phyloP scores from a whole-genome alignment of 1,140 invertebrate genomes.

The Drosophila tristis region DNA sequence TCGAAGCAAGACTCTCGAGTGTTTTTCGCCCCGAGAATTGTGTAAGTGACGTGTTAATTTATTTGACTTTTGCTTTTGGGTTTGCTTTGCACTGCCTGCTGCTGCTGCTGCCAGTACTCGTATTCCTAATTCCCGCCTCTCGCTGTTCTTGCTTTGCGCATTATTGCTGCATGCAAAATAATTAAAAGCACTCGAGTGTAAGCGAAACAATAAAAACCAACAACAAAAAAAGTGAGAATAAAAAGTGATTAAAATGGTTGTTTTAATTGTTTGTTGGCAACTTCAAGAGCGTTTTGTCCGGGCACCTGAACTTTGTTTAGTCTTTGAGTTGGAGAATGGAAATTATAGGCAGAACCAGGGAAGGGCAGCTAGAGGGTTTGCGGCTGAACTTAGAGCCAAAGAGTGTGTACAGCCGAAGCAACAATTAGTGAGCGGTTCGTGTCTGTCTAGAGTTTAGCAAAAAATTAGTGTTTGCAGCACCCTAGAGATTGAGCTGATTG shows the following conservation, averaged over 20 bases:
- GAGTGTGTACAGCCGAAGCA: background rate
- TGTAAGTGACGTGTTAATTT: conserved; percentile 77
- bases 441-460: no score
- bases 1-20: conserved; percentile 22
- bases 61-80: conserved; percentile 66
- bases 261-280: conserved; percentile 53
- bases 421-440: background rate
- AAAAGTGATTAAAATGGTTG: conserved; percentile 60
- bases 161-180: conserved; percentile 70
- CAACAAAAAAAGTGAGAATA: conserved; percentile 29
- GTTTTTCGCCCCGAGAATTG: conserved; percentile 25
- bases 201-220: conserved; percentile 53
- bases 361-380: no score
- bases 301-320: conserved; percentile 19
- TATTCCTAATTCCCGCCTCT: no score
- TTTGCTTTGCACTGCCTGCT: no score
- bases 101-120: no score
- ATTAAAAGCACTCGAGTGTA: conserved; percentile 76
- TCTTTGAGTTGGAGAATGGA: conserved; percentile 33
- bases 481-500: no score
- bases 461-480: no score
- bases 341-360: background rate
- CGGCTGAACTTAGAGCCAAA: no score
- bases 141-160: conserved; percentile 53
- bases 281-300: background rate